These are phyloP conservation scores for Colaptes auratus DNA, from an alignment of 2,113 vertebrate species.

Conservation along the genomic window DNA sequence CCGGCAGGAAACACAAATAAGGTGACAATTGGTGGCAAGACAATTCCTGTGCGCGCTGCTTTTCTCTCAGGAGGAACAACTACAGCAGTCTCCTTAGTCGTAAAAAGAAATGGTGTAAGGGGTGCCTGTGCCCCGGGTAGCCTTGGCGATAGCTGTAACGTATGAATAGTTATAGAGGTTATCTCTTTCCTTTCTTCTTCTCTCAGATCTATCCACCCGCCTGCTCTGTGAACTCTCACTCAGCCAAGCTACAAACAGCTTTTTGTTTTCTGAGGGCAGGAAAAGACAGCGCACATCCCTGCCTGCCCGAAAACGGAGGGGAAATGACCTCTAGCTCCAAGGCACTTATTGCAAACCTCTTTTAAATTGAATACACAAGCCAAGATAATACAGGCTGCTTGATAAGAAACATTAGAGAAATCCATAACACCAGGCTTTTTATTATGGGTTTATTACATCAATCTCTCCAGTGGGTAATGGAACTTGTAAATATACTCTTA, in stretches of 20 bases:
- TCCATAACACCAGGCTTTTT: conserved; percentile 77
- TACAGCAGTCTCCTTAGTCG: not conserved
- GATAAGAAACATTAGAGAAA: conserved; percentile 79
- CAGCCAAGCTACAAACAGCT: conserved; percentile 8
- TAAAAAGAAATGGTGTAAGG: not conserved
- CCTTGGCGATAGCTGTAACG: not conserved
- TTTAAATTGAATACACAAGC: conserved; percentile 74
- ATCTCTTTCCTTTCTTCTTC: not conserved
- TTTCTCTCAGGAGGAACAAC: not conserved
- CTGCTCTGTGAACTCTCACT: not conserved
- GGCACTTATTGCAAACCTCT: conserved; percentile 72
- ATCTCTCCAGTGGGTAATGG: conserved; percentile 80
- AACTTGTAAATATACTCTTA: conserved; percentile 78
- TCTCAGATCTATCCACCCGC: not conserved
- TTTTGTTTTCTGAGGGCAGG: not conserved
- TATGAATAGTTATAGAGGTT: not conserved
- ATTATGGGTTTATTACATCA: conserved; percentile 78
- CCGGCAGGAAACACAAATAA: not conserved
- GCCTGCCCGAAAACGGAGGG: not conserved
- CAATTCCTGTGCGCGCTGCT: not conserved
- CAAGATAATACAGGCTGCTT: conserved; percentile 73
- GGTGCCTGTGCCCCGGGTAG: not conserved
- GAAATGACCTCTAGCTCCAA: conserved; percentile 70
- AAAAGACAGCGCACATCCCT: not conserved
- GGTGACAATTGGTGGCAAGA: not conserved